phyloP scores from a whole-genome alignment of 2,113 vertebrate species.

The Gymnogyps californianus region DNA sequence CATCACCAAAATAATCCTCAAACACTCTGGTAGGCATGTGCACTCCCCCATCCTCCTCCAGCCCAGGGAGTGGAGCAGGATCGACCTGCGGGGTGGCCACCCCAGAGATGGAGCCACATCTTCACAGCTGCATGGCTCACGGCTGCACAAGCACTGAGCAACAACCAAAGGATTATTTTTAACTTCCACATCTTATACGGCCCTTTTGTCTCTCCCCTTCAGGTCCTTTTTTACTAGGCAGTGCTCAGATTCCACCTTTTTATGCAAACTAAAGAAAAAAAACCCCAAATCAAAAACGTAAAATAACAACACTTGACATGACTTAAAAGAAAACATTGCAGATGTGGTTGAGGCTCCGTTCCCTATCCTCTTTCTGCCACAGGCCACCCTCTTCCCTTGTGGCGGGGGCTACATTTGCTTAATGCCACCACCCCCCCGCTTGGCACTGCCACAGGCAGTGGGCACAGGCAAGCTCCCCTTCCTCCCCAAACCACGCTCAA shows the following conservation, averaged over 20 bases:
- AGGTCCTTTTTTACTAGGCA: neutral
- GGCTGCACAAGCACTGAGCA: neutral
- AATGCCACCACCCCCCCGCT: neutral
- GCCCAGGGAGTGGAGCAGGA: neutral
- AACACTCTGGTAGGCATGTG: neutral
- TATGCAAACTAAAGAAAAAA: neutral
- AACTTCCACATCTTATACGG: neutral
- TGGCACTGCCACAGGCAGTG: neutral
- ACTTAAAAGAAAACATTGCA: neutral
- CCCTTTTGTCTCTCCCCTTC: neutral
- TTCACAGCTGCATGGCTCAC: neutral
- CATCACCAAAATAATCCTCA: neutral
- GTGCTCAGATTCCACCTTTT: neutral
- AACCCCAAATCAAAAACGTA: neutral
- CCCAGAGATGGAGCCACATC: fast-evolving
- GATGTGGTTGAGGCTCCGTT: conserved; percentile 10
- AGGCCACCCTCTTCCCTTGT: neutral
- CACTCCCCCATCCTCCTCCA: neutral
- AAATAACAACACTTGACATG: neutral
- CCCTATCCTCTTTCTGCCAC: neutral
- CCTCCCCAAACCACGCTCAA: neutral
- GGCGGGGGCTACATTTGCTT: neutral
- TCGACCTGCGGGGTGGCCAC: fast-evolving
- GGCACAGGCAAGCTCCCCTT: neutral
- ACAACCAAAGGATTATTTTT: neutral